These are phyloP conservation scores for Lophius piscatorius DNA, from an alignment of 2,113 vertebrate species.

Conservation along the genomic window DNA sequence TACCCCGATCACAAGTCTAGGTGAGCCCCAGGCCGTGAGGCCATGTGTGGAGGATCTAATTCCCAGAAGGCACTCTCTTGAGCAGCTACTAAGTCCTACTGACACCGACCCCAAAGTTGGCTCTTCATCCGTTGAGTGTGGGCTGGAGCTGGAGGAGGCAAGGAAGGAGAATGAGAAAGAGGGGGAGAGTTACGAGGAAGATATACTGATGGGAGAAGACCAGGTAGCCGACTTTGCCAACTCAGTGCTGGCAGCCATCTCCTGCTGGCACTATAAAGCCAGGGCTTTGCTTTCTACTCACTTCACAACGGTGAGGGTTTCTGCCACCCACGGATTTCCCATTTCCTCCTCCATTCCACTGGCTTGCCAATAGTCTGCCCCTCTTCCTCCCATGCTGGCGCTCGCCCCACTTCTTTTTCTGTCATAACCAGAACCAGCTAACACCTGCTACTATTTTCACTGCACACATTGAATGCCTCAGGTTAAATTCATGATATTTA, in stretches of 20 bases:
- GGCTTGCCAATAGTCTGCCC: constrained; percentile 26
- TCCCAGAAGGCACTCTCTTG: constrained; percentile 71
- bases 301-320: constrained; percentile 91
- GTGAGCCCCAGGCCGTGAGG: constrained; percentile 72
- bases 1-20: constrained; percentile 62
- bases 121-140: constrained; percentile 65
- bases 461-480: constrained; percentile 24
- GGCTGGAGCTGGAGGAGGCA: constrained; percentile 61
- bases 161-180: constrained; percentile 59
- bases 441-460: constrained; percentile 47
- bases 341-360: constrained; percentile 51
- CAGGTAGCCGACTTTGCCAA: constrained; percentile 95
- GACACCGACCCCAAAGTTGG: constrained; percentile 64
- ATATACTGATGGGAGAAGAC: constrained; percentile 86
- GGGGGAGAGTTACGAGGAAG: constrained; percentile 83
- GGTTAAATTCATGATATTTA: constrained; percentile 26
- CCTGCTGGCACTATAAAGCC: constrained; percentile 92
- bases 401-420: constrained; percentile 9
- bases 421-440: constrained; percentile 44
- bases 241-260: constrained; percentile 89
- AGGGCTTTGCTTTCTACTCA: constrained; percentile 92
- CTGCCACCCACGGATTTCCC: constrained; percentile 75
- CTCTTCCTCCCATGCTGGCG: constrained; percentile 42
- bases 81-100: constrained; percentile 72
- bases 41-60: constrained; percentile 63